A percentile compares a stretch with the other conserved stretches of the same genome.
Conservation (phyloP, 2,797 vertebrate genomes). For the Hydrophis major region DNA sequence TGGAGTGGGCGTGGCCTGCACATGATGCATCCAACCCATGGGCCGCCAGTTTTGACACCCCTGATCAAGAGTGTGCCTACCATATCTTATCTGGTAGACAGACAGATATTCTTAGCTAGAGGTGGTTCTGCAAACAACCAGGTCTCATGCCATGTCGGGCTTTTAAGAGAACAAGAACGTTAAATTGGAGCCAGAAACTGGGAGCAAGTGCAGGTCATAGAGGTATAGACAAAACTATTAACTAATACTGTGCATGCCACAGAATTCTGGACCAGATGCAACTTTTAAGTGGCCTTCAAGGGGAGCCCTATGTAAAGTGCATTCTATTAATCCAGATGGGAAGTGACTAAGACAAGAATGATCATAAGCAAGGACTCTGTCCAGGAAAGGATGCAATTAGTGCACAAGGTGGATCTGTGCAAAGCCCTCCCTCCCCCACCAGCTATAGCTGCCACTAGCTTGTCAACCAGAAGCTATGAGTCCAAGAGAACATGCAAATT, state of each 20-base stretch:
- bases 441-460: background rate
- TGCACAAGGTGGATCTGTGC: background rate
- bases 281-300: background rate
- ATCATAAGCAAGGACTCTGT: background rate
- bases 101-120: background rate
- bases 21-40: too few species aligned
- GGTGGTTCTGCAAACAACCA: background rate
- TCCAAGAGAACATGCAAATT: background rate
- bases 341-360: background rate
- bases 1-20: too few species aligned
- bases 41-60: too few species aligned
- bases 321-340: background rate
- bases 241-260: background rate
- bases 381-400: background rate
- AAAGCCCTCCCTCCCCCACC: background rate
- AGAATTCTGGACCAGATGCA: background rate
- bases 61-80: background rate
- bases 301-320: background rate
- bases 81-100: background rate
- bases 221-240: background rate
- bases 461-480: background rate
- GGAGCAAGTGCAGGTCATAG: background rate
- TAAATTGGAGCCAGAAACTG: background rate
- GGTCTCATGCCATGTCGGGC: background rate
- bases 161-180: background rate